These are phyloP conservation scores for Panagrolaimus sp. DNA, from an alignment of 1,140 invertebrate genomes.

Conservation along the genomic window DNA sequence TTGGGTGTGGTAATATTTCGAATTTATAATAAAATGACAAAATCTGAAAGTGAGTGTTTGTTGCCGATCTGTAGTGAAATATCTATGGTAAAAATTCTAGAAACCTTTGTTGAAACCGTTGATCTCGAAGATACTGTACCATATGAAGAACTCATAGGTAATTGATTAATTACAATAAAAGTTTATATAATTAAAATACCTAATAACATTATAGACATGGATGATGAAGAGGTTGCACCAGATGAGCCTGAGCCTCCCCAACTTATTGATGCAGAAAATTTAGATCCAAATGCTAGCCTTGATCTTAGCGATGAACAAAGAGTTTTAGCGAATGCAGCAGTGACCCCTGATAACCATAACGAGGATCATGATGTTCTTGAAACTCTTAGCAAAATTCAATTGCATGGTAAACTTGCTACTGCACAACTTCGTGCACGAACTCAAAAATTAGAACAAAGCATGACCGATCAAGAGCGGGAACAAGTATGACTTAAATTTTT, in stretches of 20 bases:
- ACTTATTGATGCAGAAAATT: background rate
- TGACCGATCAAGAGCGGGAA: constrained; percentile 6
- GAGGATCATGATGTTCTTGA: constrained; percentile 7
- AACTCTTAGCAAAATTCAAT: background rate
- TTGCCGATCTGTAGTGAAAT: too few relatives aligned
- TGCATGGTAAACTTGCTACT: constrained; percentile 13
- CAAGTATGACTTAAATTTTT: too few relatives aligned
- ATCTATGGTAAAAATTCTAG: too few relatives aligned
- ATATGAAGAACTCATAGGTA: too few relatives aligned
- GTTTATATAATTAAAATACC: background rate
- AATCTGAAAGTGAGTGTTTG: background rate
- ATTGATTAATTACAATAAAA: background rate
- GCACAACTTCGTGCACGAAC: background rate
- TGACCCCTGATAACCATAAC: background rate
- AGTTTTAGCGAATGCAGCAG: background rate
- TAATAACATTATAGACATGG: background rate
- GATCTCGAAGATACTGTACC: too few relatives aligned
- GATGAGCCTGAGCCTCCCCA: background rate
- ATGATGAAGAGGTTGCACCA: background rate
- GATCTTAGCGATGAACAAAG: background rate
- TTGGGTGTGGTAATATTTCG: background rate
- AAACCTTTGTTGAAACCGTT: too few relatives aligned
- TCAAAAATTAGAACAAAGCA: background rate
- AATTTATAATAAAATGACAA: constrained; percentile 10
- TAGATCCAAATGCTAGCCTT: background rate